Percentiles rank a stretch among this genome's conserved stretches.
phyloP scores from a whole-genome alignment of 1,140 invertebrate genomes.

The Drosophila arizonae region DNA sequence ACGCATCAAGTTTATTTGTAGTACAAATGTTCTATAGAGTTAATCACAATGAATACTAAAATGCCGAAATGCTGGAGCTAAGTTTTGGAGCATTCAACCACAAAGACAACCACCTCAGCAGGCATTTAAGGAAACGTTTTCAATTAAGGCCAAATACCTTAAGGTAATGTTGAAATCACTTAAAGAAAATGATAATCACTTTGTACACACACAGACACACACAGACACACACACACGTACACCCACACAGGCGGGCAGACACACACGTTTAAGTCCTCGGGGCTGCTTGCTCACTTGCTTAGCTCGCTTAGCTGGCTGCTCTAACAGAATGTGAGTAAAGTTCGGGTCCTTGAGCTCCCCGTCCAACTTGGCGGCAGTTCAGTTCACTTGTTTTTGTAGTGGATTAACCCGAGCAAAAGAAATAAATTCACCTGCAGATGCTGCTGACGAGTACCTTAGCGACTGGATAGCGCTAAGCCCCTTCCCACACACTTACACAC shows the following conservation, averaged over 20 bases:
- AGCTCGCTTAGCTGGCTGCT: conserved; percentile 7
- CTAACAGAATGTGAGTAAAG: conserved; percentile 5
- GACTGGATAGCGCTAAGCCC: conserved; percentile 25
- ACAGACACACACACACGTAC: conserved; percentile 6
- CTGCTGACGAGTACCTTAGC: conserved; percentile 58
- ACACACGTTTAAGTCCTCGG: conserved; percentile 72
- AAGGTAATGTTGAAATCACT: conserved; percentile 78
- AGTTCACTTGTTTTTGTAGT: conserved; percentile 70
- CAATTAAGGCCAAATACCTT: conserved; percentile 73
- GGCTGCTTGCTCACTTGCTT: conserved; percentile 60
- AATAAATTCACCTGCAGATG: conserved; percentile 78
- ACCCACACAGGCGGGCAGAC: conserved; percentile 10
- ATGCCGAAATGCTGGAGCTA: conserved; percentile 13
- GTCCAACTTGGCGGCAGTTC: conserved; percentile 14
- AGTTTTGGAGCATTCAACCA: conserved; percentile 65
- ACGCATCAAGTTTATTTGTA: conserved; percentile 31
- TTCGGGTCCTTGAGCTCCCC: conserved; percentile 1
- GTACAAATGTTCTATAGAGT: conserved; percentile 50
- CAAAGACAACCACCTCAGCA: conserved; percentile 44
- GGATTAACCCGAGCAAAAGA: conserved; percentile 74
- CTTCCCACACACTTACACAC: no score
- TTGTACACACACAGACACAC: conserved; percentile 58
- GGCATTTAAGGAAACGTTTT: conserved; percentile 76
- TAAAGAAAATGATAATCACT: conserved; percentile 79
- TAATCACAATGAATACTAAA: conserved; percentile 57